Conservation (phyloP, 2,113 vertebrate species). For the Pavo muticus region DNA sequence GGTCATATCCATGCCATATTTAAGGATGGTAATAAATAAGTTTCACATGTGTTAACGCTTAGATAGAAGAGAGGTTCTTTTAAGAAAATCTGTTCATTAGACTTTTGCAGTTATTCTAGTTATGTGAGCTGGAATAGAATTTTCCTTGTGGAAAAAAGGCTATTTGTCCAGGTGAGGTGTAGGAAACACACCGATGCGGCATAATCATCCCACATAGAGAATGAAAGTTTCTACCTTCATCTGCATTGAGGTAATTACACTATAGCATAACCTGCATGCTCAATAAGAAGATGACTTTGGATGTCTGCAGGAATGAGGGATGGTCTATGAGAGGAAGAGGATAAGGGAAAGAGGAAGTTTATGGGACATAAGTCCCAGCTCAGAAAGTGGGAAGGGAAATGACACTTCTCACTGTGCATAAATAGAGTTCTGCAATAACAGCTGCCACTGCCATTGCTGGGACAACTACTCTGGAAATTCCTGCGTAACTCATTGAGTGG, state of each 20-base stretch:
- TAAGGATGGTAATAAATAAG: not conserved
- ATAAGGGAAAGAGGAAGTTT: not conserved
- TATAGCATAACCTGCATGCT: not conserved
- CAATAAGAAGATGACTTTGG: not conserved
- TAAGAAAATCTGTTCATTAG: not conserved
- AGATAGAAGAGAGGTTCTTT: not conserved
- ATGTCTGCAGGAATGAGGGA: not conserved
- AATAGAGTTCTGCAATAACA: not conserved
- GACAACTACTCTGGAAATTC: not conserved
- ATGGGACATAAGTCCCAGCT: not conserved
- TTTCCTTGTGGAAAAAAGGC: not conserved
- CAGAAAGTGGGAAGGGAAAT: not conserved
- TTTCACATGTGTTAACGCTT: not conserved
- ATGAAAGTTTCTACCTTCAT: not conserved
- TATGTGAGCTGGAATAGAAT: not conserved
- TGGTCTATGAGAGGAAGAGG: not conserved
- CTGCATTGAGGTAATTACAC: rapidly evolving
- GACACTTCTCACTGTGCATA: not conserved
- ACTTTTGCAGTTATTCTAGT: not conserved
- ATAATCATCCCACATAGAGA: not conserved
- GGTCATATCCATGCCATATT: not conserved
- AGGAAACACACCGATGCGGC: not conserved
- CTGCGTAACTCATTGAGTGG: not conserved
- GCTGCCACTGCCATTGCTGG: not conserved
- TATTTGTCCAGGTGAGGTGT: not conserved